Conservation (phyloP, 1,140 invertebrate species). For the Drosophila tristis region DNA sequence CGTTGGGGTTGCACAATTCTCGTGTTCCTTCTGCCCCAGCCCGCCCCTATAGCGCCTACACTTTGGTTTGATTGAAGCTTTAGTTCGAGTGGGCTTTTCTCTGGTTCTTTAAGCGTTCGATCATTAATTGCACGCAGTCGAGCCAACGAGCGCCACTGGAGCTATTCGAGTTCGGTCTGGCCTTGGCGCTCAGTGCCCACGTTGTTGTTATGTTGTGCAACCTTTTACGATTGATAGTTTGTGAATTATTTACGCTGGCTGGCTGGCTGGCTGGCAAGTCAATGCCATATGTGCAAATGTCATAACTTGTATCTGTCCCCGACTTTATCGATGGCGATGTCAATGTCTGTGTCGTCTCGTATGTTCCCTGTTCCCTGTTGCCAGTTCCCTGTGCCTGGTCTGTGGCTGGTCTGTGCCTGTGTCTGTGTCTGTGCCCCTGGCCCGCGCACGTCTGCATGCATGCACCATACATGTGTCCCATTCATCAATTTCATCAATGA, state of each 20-base stretch:
- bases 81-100: too few species aligned
- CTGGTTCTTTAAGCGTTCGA: too few species aligned
- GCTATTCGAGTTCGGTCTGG: background rate
- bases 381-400: too few species aligned
- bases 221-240: constrained; percentile 7
- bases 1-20: too few species aligned
- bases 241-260: constrained; percentile 23
- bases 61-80: too few species aligned
- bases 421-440: background rate
- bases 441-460: background rate
- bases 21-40: too few species aligned
- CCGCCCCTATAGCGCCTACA: too few species aligned
- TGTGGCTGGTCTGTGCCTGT: too few species aligned
- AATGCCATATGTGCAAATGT: constrained; percentile 33
- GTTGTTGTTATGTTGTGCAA: background rate
- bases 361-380: too few species aligned
- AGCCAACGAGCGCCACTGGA: too few species aligned
- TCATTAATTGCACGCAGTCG: too few species aligned
- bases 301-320: constrained; percentile 36
- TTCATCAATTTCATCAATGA: constrained; percentile 43
- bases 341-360: background rate
- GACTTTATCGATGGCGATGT: constrained; percentile 1
- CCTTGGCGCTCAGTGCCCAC: background rate
- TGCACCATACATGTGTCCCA: constrained; percentile 8
- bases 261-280: constrained; percentile 26